Conservation (phyloP, 2,888 invertebrate species). For the Xiphydria camelus region DNA sequence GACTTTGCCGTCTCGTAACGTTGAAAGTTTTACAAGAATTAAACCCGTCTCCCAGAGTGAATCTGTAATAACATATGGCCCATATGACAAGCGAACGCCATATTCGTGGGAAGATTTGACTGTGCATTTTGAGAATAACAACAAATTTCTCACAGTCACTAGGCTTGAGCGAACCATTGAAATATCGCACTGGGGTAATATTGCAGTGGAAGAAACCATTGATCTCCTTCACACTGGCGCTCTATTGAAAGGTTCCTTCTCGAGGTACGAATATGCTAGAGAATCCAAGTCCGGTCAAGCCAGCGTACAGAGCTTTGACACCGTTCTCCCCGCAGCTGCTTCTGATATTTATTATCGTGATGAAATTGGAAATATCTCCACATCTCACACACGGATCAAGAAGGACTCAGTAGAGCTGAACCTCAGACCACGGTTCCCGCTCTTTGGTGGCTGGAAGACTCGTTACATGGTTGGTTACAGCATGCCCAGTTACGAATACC, state of each 20-base stretch:
- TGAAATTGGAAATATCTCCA: constrained; percentile 98
- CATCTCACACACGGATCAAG: constrained; percentile 85
- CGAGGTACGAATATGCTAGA: constrained; percentile 95
- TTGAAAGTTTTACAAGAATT: constrained; percentile 81
- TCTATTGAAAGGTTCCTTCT: constrained; percentile 83
- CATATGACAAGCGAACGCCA: constrained; percentile 75
- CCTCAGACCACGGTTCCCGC: constrained; percentile 93
- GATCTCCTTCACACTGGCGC: constrained; percentile 94
- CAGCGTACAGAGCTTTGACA: constrained; percentile 91
- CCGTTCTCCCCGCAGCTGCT: constrained; percentile 82
- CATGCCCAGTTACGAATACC: constrained; percentile 95
- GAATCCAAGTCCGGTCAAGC: constrained; percentile 86
- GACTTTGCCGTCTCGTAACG: constrained; percentile 73
- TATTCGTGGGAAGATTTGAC: constrained; percentile 68
- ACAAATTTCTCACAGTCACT: constrained; percentile 93
- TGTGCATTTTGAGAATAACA: constrained; percentile 94
- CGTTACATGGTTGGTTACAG: constrained; percentile 96
- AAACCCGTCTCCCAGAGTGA: constrained; percentile 82
- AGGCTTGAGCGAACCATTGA: constrained; percentile 85
- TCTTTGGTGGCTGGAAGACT: constrained; percentile 99
- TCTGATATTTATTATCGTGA: constrained; percentile 96
- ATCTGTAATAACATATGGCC: constrained; percentile 84
- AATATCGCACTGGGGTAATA: constrained; percentile 99
- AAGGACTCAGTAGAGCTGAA: constrained; percentile 95
- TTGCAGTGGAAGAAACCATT: constrained; percentile 94